Evolutionary conservation across 2,113 vertebrate species (phyloP).

Genomic region (Austrofundulus limnaeus): DNA sequence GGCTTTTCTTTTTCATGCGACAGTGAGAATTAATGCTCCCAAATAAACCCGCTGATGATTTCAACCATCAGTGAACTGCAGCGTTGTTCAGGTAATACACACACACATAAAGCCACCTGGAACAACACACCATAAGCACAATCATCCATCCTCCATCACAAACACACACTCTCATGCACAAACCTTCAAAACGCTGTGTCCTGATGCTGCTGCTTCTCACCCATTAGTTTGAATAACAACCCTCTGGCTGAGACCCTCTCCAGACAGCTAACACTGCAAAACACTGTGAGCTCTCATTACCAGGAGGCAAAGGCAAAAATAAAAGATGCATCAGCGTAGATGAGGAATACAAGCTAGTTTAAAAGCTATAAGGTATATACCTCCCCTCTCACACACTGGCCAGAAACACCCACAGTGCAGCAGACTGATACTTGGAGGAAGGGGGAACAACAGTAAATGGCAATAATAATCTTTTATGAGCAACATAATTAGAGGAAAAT

Average conservation of each 20-base stretch:
- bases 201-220: constrained; percentile 12
- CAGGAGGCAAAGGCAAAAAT: constrained; percentile 44
- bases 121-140: not conserved
- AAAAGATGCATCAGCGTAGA: constrained; percentile 29
- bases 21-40: constrained; percentile 32
- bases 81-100: constrained; percentile 1
- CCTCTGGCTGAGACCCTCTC: constrained; percentile 19
- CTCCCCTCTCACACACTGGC: constrained; percentile 15
- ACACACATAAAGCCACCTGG: constrained; percentile 13
- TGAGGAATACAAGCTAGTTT: constrained; percentile 42
- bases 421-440: constrained; percentile 7
- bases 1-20: constrained; percentile 18
- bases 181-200: constrained; percentile 15
- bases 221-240: constrained; percentile 47
- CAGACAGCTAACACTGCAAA: constrained; percentile 23
- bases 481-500: constrained; percentile 38
- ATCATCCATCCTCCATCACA: not conserved
- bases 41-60: constrained; percentile 36
- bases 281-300: constrained; percentile 35
- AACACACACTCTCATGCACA: constrained; percentile 5
- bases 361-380: constrained; percentile 32
- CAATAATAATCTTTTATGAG: constrained; percentile 48
- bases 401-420: constrained; percentile 8
- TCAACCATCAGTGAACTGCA: constrained; percentile 8
- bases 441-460: constrained; percentile 21